Evolutionary conservation across 1,140 invertebrate genomes (phyloP), one percentile per base, ranked within the genome.

Genomic region (Alviniconcha marisindica): DNA sequence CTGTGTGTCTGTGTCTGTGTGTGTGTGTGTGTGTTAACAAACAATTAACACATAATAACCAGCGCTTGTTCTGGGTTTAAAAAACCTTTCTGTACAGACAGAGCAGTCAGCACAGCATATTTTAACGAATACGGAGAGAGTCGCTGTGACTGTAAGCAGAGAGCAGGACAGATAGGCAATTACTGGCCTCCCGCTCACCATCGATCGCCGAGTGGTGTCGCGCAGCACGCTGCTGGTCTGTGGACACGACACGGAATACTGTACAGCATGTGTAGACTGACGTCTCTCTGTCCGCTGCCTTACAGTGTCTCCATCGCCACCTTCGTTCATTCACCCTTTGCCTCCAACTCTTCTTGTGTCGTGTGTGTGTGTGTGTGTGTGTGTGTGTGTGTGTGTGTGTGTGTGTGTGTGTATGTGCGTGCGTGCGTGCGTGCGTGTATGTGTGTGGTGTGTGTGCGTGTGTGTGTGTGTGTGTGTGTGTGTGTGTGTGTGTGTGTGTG

Each of bases 381-480:
- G 21, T 66, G 60, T 31, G 18, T 66, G 28, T 66, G 18, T 21
- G 28, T n/a, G 60, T 21, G 60, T n/a, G 28, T 21, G 21, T 66
- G 60, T 66, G 28, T 66, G 28, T 31, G 60, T n/a, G 21, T 31
- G 60, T 66, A 24, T 66, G 60, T 66, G 60, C n/a, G 60, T 28
- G 60, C n/a, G 60, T 66, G 60, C 60, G 21, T 21, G 60, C 28
- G 60, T 66, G 60, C 60, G 21, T 21, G 60, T 28, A n/a, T n/a
- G n/a, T n/a, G n/a, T n/a, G n/a, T n/a, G n/a, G n/a, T n/a, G 60
- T 66, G 60, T 28, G 60, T 66, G 60, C 28, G 60, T 66, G 60
- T 66, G 60, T 66, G 60, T 66, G 60, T 66, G 60, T 66, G 60
- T 66, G 60, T 66, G 60, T 66, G 60, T 66, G 60, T 66, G 60